Evolutionary conservation across 1,140 invertebrate species (phyloP).

Genomic region (Tribolium madens): DNA sequence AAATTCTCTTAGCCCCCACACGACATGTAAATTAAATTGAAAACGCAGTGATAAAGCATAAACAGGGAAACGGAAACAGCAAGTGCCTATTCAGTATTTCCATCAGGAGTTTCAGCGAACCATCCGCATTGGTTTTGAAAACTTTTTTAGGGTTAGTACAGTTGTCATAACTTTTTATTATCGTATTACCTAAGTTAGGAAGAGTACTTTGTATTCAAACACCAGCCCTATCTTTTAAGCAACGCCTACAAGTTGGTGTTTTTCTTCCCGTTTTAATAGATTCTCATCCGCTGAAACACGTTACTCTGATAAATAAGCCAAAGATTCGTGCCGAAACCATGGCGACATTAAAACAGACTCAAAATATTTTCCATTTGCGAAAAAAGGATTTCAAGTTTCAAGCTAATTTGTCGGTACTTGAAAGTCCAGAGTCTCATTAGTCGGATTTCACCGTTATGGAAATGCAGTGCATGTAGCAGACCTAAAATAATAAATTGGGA

Average conservation of each 20-base stretch:
- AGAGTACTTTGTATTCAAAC: slow-evolving; percentile 23
- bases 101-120: not conserved
- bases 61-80: not conserved
- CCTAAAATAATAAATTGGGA: not conserved
- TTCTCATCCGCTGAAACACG: not conserved
- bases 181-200: not conserved
- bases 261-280: slow-evolving; percentile 9
- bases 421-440: slow-evolving; percentile 5
- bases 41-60: slow-evolving; percentile 5
- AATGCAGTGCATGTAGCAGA: not conserved
- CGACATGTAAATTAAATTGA: slow-evolving; percentile 23
- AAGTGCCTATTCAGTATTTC: slow-evolving; percentile 9
- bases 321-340: slow-evolving; percentile 5
- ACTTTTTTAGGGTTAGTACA: slow-evolving; percentile 22
- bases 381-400: not conserved
- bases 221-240: slow-evolving; percentile 1
- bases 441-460: not conserved
- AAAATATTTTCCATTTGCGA: not conserved
- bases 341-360: not conserved
- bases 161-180: slow-evolving; percentile 35
- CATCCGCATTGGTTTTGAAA: slow-evolving; percentile 24
- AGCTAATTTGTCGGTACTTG: slow-evolving; percentile 5
- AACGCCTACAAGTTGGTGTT: not conserved
- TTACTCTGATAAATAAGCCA: not conserved
- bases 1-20: not conserved